A percentile compares a stretch with the other conserved stretches of the same genome.
Conservation (phyloP, 2,888 invertebrate species). For the Xanthostigma xanthostigma region DNA sequence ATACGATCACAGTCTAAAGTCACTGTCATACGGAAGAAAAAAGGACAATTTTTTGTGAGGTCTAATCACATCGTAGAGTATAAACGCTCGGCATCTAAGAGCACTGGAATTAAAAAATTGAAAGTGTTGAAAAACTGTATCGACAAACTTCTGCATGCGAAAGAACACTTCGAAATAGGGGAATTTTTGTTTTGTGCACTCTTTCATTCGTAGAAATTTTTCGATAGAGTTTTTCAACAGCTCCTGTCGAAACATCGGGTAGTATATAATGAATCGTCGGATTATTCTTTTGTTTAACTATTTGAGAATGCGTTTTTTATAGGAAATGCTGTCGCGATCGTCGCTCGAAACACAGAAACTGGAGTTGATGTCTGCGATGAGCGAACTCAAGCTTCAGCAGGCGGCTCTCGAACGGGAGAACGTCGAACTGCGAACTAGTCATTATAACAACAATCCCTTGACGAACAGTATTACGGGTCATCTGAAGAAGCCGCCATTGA, state of each 20-base stretch:
- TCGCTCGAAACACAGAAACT: conserved; percentile 89
- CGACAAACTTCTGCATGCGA: too few relatives aligned
- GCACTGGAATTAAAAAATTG: too few relatives aligned
- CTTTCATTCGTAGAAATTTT: too few relatives aligned
- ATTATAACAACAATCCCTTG: conserved; percentile 21
- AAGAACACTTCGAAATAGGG: too few relatives aligned
- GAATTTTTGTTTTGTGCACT: too few relatives aligned
- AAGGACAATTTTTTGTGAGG: too few relatives aligned
- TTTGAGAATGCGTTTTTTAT: conserved; percentile 15
- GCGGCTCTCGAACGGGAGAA: conserved; percentile 80
- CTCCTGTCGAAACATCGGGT: too few relatives aligned
- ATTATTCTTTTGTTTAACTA: neutral
- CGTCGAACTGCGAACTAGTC: conserved; percentile 49
- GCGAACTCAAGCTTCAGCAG: conserved; percentile 77
- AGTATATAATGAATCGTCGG: neutral
- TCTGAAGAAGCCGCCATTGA: conserved; percentile 23
- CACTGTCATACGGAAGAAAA: too few relatives aligned
- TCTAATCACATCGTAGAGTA: too few relatives aligned
- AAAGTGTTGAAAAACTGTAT: too few relatives aligned
- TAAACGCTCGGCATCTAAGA: too few relatives aligned
- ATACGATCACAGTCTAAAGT: too few relatives aligned
- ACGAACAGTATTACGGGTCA: conserved; percentile 16
- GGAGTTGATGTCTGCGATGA: conserved; percentile 83
- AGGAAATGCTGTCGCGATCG: conserved; percentile 79
- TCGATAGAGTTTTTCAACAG: neutral